A percentile compares a stretch with the other conserved stretches of the same genome.
phyloP scores from a whole-genome alignment of 2,888 invertebrate genomes.

The Harpalus rubripes region DNA sequence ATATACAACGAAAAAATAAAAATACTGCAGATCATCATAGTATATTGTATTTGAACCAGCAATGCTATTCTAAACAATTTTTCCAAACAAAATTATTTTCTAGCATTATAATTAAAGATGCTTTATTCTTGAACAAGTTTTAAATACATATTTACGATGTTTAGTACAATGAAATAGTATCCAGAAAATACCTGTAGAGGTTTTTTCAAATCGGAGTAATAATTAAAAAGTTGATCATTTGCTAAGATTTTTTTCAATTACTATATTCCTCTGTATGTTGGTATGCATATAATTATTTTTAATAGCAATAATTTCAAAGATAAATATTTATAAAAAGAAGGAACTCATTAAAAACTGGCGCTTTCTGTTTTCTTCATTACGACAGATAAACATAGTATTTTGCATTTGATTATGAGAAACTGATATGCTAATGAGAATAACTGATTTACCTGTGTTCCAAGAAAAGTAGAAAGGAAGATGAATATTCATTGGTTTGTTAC shows the following conservation, averaged over 20 bases:
- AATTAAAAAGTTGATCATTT: background rate
- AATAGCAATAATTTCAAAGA: background rate
- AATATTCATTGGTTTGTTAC: slow-evolving; percentile 46
- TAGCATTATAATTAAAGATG: too few relatives aligned
- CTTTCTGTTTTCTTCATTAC: slow-evolving; percentile 15
- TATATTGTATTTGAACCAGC: too few relatives aligned
- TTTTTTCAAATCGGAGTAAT: background rate
- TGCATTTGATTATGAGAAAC: slow-evolving; percentile 21
- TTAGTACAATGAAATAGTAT: too few relatives aligned
- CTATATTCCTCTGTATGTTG: background rate
- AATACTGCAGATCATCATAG: too few relatives aligned
- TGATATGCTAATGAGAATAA: slow-evolving; percentile 26
- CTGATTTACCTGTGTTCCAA: slow-evolving; percentile 42
- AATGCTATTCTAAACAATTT: too few relatives aligned
- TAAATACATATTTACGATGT: too few relatives aligned
- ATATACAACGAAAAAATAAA: too few relatives aligned
- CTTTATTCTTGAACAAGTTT: too few relatives aligned
- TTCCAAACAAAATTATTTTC: too few relatives aligned
- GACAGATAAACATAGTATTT: slow-evolving; percentile 15
- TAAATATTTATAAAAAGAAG: slow-evolving; percentile 17
- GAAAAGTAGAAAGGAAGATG: slow-evolving; percentile 17
- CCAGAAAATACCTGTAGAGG: too few relatives aligned
- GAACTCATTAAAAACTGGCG: background rate
- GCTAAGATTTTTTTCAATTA: too few relatives aligned
- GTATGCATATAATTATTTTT: background rate